A percentile compares a stretch with the other conserved stretches of the same genome.
Evolutionary conservation across 2,888 invertebrate genomes (phyloP).

Genomic region (Eristalis tenax): DNA sequence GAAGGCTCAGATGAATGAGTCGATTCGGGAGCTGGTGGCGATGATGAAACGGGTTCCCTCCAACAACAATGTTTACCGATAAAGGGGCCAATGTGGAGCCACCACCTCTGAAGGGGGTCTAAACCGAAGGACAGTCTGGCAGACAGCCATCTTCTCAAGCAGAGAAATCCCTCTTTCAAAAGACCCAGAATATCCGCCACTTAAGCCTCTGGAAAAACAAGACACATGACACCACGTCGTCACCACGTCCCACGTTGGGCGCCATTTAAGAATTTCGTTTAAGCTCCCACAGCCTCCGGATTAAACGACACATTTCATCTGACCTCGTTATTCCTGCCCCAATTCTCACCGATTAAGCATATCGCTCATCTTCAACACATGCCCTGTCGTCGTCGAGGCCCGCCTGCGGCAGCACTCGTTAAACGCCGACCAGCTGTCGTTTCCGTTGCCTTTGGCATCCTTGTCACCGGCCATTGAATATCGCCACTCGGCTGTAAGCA

Average conservation of each 20-base stretch:
- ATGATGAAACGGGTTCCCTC: no score
- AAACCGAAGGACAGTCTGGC: neutral
- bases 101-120: neutral
- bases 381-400: neutral
- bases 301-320: neutral
- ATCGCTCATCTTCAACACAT: neutral
- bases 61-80: no score
- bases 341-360: neutral
- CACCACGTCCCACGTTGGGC: no score
- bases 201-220: no score
- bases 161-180: neutral
- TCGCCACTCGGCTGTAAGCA: neutral
- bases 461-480: slow-evolving; percentile 17
- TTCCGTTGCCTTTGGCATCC: neutral
- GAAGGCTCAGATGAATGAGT: no score
- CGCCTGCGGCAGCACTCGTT: neutral
- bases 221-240: no score
- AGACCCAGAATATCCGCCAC: no score
- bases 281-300: neutral
- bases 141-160: neutral
- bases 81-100: neutral
- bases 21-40: no score
- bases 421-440: neutral
- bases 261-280: neutral
- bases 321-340: neutral